Percentiles rank a stretch among this genome's conserved stretches.
Evolutionary conservation across 2,888 invertebrate genomes (phyloP).

Genomic region (Priapulus caudatus): DNA sequence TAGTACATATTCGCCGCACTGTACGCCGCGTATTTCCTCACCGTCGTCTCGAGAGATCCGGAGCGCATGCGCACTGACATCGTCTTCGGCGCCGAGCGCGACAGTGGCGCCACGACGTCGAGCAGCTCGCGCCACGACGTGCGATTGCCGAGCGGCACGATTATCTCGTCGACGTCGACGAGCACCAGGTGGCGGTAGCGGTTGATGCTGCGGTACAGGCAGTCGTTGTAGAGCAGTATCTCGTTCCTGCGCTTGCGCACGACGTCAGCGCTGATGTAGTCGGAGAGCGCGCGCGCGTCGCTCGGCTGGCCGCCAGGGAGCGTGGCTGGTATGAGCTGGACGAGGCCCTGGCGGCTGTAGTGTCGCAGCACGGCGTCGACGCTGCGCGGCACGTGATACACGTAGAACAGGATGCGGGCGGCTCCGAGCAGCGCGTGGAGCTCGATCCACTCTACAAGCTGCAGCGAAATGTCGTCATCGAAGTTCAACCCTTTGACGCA

Average conservation of each 20-base stretch:
- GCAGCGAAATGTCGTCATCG: not conserved
- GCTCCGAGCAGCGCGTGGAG: not conserved
- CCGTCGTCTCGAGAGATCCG: too few species aligned
- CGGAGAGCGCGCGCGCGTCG: not conserved
- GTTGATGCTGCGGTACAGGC: not conserved
- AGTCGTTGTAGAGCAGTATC: conserved; percentile 1
- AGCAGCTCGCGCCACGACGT: not conserved
- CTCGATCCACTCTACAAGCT: not conserved
- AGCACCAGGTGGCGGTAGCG: not conserved
- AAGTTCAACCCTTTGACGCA: not conserved
- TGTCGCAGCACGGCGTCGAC: not conserved
- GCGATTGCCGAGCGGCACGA: not conserved
- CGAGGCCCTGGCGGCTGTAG: not conserved
- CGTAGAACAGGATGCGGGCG: not conserved
- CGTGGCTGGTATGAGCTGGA: not conserved
- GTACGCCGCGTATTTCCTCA: not conserved
- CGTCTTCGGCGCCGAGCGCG: not conserved
- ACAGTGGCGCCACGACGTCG: not conserved
- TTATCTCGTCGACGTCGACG: not conserved
- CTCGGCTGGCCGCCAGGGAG: not conserved
- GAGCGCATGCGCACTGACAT: not conserved
- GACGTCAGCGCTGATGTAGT: not conserved
- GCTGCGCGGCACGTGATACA: not conserved
- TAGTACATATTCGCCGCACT: not conserved
- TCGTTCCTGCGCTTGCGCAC: not conserved